Evolutionary conservation across 2,888 invertebrate species (phyloP).

Genomic region (Hanleya hanleyi): DNA sequence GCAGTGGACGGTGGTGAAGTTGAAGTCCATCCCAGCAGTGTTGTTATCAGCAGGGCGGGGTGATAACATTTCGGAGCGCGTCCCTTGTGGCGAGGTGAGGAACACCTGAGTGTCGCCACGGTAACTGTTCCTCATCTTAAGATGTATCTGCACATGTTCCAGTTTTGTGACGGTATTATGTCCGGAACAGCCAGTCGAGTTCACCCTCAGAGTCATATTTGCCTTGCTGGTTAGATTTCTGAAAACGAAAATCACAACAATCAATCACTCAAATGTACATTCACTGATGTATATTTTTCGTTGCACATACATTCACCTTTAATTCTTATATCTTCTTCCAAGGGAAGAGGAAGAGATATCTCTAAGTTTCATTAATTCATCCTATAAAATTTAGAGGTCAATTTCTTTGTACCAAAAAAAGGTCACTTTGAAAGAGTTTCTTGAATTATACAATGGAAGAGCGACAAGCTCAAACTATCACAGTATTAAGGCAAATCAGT

Average conservation of each 20-base stretch:
- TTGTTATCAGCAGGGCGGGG: constrained; percentile 52
- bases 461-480: too few relatives aligned
- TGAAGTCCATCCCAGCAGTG: constrained; percentile 57
- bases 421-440: too few relatives aligned
- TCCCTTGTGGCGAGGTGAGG: constrained; percentile 62
- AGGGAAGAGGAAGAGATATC: too few relatives aligned
- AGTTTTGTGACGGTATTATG: constrained; percentile 48
- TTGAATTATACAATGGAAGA: too few relatives aligned
- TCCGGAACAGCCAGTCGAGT: constrained; percentile 45
- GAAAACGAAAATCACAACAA: constrained; percentile 9
- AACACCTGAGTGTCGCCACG: constrained; percentile 65
- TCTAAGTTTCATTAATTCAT: too few relatives aligned
- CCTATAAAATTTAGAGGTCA: too few relatives aligned
- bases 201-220: constrained; percentile 32
- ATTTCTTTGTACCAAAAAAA: too few relatives aligned
- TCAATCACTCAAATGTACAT: too few relatives aligned
- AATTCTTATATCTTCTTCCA: too few relatives aligned
- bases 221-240: constrained; percentile 36
- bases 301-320: too few relatives aligned
- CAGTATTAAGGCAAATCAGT: too few relatives aligned
- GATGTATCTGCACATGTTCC: constrained; percentile 66
- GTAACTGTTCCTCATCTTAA: constrained; percentile 48
- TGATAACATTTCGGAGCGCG: constrained; percentile 61
- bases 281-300: too few relatives aligned
- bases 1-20: constrained; percentile 68